phyloP scores from a whole-genome alignment of 2,113 vertebrate species.

The Sceloporus tristichus region DNA sequence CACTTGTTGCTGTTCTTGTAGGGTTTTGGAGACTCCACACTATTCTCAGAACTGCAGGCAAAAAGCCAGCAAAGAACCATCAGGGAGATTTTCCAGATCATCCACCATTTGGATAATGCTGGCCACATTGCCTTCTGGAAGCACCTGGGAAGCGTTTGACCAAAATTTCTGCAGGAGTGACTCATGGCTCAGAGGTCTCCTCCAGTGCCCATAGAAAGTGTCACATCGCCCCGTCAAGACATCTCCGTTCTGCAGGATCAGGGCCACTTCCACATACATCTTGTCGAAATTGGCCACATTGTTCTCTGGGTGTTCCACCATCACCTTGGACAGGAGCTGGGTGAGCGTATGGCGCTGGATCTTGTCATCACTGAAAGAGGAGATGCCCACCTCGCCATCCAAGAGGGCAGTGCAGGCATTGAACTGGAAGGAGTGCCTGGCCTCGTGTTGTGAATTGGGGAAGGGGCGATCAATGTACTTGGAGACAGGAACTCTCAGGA shows the following conservation, averaged over 20 bases:
- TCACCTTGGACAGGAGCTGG: constrained; percentile 82
- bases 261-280: constrained; percentile 87
- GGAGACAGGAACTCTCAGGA: constrained; percentile 85
- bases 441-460: constrained; percentile 87
- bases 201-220: constrained; percentile 93
- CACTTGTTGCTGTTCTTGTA: too few relatives aligned
- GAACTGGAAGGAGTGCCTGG: constrained; percentile 92
- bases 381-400: constrained; percentile 83
- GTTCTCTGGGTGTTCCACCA: constrained; percentile 85
- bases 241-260: constrained; percentile 81
- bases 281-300: constrained; percentile 86
- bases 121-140: constrained; percentile 78
- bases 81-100: constrained; percentile 72
- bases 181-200: constrained; percentile 86
- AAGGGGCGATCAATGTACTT: constrained; percentile 92
- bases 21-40: not conserved
- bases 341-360: constrained; percentile 79
- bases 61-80: constrained; percentile 77
- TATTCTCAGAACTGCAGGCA: constrained; percentile 65
- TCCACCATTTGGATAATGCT: constrained; percentile 79
- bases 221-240: constrained; percentile 83
- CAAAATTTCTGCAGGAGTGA: constrained; percentile 86
- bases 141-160: constrained; percentile 79
- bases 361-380: constrained; percentile 78
- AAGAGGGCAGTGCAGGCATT: constrained; percentile 86